A percentile compares a stretch with the other conserved stretches of the same genome.
Evolutionary conservation across 2,113 vertebrate species (phyloP).

Genomic region (Phyllostomus hastatus): DNA sequence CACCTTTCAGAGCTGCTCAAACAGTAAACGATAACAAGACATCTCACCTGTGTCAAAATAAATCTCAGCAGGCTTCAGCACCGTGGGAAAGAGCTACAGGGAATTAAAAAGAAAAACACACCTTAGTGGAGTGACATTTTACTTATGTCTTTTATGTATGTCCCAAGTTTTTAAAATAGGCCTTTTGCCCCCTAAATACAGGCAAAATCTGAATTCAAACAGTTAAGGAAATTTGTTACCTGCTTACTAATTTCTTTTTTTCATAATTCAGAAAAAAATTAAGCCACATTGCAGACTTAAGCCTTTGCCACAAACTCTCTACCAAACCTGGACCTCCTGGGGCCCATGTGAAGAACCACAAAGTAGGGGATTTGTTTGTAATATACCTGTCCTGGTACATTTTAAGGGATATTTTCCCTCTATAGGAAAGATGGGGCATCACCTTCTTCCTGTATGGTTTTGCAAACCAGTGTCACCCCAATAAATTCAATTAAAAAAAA

Average conservation of each 20-base stretch:
- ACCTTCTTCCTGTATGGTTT: no score
- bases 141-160: slow-evolving; percentile 80
- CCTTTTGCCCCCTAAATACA: slow-evolving; percentile 70
- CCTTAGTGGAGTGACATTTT: slow-evolving; percentile 74
- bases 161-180: slow-evolving; percentile 75
- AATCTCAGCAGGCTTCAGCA: slow-evolving; percentile 77
- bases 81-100: slow-evolving; percentile 72
- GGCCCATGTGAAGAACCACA: not conserved
- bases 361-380: not conserved
- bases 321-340: not conserved
- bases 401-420: not conserved
- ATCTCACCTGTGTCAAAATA: slow-evolving; percentile 79
- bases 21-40: slow-evolving; percentile 68
- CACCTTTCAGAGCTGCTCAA: slow-evolving; percentile 67
- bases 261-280: slow-evolving; percentile 42
- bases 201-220: slow-evolving; percentile 69
- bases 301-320: not conserved
- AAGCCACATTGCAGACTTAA: not conserved
- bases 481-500: not conserved
- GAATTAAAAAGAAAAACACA: slow-evolving; percentile 66
- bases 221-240: slow-evolving; percentile 72
- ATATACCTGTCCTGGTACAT: not conserved
- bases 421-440: not conserved
- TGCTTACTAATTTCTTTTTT: slow-evolving; percentile 65
- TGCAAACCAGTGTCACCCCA: no score